These are phyloP conservation scores for Ips typographus DNA, from an alignment of 1,140 invertebrate species.

Conservation along the genomic window DNA sequence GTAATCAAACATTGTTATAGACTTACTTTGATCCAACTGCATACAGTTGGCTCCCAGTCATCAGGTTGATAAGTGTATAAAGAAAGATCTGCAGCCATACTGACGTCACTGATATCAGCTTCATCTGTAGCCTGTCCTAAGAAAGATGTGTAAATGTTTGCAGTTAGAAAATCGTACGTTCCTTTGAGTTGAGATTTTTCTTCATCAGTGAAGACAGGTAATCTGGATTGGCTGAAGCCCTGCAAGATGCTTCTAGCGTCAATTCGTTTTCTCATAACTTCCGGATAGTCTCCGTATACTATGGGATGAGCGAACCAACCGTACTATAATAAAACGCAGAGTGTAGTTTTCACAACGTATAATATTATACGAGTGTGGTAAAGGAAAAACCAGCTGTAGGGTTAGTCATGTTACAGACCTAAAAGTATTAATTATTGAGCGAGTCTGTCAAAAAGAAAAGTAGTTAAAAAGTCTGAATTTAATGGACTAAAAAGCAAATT, in stretches of 20 bases:
- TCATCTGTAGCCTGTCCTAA: background rate
- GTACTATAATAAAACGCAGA: slow-evolving; percentile 51
- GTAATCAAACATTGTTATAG: too few relatives aligned
- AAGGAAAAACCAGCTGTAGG: too few relatives aligned
- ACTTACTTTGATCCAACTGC: too few relatives aligned
- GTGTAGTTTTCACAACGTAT: too few relatives aligned
- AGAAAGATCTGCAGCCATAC: background rate
- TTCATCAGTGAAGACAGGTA: slow-evolving; percentile 47
- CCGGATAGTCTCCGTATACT: slow-evolving; percentile 65
- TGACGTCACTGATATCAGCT: background rate
- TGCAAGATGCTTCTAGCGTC: slow-evolving; percentile 58
- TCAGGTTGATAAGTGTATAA: too few relatives aligned
- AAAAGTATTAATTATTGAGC: too few relatives aligned
- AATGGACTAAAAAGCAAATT: too few relatives aligned
- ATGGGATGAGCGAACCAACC: slow-evolving; percentile 66
- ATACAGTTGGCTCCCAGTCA: too few relatives aligned
- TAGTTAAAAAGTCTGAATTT: background rate
- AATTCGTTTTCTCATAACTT: slow-evolving; percentile 60
- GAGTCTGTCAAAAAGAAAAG: too few relatives aligned
- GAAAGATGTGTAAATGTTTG: slow-evolving; percentile 10
- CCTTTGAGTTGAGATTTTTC: slow-evolving; percentile 60
- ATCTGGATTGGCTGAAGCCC: slow-evolving; percentile 58
- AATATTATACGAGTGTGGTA: too few relatives aligned
- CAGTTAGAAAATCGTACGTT: slow-evolving; percentile 8
- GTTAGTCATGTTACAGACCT: too few relatives aligned